Conservation (phyloP, 2,113 vertebrate species). For the Zapus hudsonius region DNA sequence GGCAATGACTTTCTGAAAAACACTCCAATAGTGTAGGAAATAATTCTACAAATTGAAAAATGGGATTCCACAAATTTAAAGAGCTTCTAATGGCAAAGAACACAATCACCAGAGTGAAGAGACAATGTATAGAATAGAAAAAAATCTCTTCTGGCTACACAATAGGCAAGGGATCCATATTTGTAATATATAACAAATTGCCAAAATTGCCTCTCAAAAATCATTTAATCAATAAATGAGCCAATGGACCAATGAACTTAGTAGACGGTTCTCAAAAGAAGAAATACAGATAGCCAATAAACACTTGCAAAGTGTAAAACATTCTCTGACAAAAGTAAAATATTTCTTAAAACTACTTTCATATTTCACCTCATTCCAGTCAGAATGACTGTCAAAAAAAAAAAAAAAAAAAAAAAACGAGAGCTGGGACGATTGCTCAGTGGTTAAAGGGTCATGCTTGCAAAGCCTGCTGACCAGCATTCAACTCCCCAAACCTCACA, state of each 20-base stretch:
- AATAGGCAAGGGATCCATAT: not conserved
- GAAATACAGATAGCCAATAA: not conserved
- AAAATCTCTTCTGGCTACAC: too few species aligned
- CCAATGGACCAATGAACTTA: too few species aligned
- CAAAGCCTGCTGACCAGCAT: too few species aligned
- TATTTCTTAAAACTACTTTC: not conserved
- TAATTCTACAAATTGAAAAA: not conserved
- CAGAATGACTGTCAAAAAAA: not conserved
- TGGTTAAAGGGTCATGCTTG: too few species aligned
- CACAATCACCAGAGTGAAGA: too few species aligned
- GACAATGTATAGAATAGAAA: not conserved
- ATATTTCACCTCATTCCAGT: not conserved
- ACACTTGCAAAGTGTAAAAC: too few species aligned
- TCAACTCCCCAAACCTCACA: too few species aligned
- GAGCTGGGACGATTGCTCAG: too few species aligned
- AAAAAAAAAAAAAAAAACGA: not conserved
- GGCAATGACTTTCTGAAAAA: not conserved
- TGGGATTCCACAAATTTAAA: not conserved
- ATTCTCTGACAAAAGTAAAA: not conserved
- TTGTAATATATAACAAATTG: not conserved
- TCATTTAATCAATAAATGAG: too few species aligned
- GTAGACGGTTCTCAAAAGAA: not conserved
- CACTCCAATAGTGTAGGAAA: not conserved
- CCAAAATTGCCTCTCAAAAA: too few species aligned
- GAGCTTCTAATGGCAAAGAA: not conserved